Evolutionary conservation across 1,140 invertebrate genomes (phyloP).

Genomic region (Drosophila trapezifrons): DNA sequence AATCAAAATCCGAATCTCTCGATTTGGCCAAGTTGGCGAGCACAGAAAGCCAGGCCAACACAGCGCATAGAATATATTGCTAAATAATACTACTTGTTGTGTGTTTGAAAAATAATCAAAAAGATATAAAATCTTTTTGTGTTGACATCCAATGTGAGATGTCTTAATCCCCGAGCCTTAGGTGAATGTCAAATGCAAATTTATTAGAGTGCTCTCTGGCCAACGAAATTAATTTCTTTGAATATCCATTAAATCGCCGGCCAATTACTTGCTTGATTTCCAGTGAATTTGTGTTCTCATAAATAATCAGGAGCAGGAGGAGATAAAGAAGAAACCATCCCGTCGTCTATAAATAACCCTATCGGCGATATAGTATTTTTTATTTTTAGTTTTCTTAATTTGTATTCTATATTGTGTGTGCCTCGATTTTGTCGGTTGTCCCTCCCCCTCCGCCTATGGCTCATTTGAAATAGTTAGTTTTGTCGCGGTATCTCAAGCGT

Average conservation of each 20-base stretch:
- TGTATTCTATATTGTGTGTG: conserved; percentile 4
- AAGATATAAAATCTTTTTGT: conserved; percentile 35
- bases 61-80: conserved; percentile 45
- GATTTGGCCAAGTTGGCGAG: conserved; percentile 18
- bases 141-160: conserved; percentile 35
- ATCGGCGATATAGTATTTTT: conserved; percentile 10
- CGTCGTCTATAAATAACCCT: conserved; percentile 19
- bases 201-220: conserved; percentile 41
- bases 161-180: conserved; percentile 32
- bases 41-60: conserved; percentile 29
- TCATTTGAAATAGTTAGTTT: conserved; percentile 26
- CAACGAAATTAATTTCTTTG: conserved; percentile 37
- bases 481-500: conserved; percentile 3
- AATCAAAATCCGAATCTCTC: conserved; percentile 14
- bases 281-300: conserved; percentile 28
- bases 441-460: not conserved
- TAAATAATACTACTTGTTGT: conserved; percentile 14
- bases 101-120: conserved; percentile 51
- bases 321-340: conserved; percentile 9
- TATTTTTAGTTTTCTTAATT: conserved; percentile 28
- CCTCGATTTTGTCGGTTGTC: conserved; percentile 2
- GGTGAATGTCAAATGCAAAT: conserved; percentile 44
- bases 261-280: conserved; percentile 20
- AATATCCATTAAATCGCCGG: conserved; percentile 18
- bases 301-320: conserved; percentile 17